phyloP scores from a whole-genome alignment of 1,140 invertebrate species.

The Dendrolimus punctatus region DNA sequence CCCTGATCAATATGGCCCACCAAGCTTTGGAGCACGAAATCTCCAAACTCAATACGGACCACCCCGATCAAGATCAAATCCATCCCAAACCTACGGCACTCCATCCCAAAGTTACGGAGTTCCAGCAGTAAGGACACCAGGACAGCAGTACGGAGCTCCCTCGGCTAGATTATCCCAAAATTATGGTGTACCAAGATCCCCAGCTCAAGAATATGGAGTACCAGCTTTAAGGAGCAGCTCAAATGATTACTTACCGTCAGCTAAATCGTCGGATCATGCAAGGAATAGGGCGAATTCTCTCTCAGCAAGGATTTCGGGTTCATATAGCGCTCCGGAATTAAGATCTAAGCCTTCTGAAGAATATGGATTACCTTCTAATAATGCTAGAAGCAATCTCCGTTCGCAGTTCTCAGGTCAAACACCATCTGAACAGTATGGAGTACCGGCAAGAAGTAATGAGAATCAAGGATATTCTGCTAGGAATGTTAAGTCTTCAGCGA shows the following conservation, averaged over 20 bases:
- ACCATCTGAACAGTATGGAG: constrained; percentile 28
- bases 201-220: constrained; percentile 18
- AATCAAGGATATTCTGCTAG: constrained; percentile 25
- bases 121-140: too few relatives aligned
- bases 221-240: constrained; percentile 7
- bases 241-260: not conserved
- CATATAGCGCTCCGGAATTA: constrained; percentile 23
- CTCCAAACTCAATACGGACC: constrained; percentile 24
- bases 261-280: constrained; percentile 14
- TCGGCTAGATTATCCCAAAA: constrained; percentile 25
- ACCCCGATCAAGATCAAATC: constrained; percentile 15
- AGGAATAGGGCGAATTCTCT: not conserved
- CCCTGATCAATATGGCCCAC: constrained; percentile 29
- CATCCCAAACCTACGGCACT: constrained; percentile 23
- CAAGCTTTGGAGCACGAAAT: constrained; percentile 16
- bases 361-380: constrained; percentile 32
- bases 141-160: constrained; percentile 1
- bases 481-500: too few relatives aligned
- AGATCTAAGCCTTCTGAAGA: constrained; percentile 29
- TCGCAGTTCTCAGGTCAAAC: constrained; percentile 10
- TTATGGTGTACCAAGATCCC: constrained; percentile 20
- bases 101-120: constrained; percentile 6
- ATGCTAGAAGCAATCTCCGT: constrained; percentile 10
- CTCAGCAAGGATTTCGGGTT: too few relatives aligned
- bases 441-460: constrained; percentile 20